Conservation (phyloP, 2,888 invertebrate species). For the Euplagia quadripunctaria region DNA sequence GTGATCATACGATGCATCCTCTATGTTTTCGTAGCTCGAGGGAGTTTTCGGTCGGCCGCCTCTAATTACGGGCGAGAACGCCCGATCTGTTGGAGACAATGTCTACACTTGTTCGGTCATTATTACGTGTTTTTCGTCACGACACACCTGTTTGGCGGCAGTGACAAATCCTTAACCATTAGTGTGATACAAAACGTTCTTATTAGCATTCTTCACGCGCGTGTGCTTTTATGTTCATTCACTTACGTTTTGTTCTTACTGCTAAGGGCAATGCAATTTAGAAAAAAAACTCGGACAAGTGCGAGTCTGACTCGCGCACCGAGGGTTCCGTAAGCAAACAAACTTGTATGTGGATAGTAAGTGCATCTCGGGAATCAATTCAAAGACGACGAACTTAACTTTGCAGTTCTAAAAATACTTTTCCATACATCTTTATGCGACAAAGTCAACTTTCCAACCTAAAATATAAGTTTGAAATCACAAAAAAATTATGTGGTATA, state of each 20-base stretch:
- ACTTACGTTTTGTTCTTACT: slow-evolving; percentile 8
- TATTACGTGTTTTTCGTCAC: slow-evolving; percentile 73
- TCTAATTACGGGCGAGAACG: slow-evolving; percentile 73
- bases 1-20: background rate
- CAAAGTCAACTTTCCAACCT: no score
- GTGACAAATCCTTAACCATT: slow-evolving; percentile 69
- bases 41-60: slow-evolving; percentile 60
- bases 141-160: slow-evolving; percentile 73
- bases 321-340: no score
- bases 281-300: no score
- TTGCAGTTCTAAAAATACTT: no score
- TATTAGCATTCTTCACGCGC: slow-evolving; percentile 57
- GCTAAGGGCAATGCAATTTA: no score
- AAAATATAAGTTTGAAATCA: no score
- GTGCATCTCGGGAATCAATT: no score
- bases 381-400: no score
- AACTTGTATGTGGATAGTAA: no score
- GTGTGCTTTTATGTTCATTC: slow-evolving; percentile 30
- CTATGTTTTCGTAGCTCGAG: slow-evolving; percentile 47
- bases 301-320: no score
- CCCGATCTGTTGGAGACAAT: slow-evolving; percentile 69
- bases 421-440: no score
- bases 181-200: slow-evolving; percentile 63
- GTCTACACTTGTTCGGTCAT: slow-evolving; percentile 72
- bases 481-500: no score